A percentile compares a stretch with the other conserved stretches of the same genome.
Conservation (phyloP, 1,140 invertebrate genomes). For the Pemphigus obesinymphae region DNA sequence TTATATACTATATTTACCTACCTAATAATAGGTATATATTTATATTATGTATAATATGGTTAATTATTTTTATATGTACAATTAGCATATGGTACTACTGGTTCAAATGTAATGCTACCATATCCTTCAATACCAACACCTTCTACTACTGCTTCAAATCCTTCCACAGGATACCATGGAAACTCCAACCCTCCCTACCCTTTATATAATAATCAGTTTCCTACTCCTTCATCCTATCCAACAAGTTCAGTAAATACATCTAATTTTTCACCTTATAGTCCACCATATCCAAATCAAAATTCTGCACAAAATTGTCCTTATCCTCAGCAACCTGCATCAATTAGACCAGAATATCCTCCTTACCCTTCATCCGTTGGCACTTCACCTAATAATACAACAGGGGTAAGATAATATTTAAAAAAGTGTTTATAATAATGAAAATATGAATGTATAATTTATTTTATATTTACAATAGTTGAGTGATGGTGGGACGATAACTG, state of each 20-base stretch:
- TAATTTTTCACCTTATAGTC: slow-evolving; percentile 45
- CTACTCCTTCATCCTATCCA: slow-evolving; percentile 48
- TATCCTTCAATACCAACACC: slow-evolving; percentile 47
- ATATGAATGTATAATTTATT: neutral
- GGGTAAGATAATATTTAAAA: slow-evolving; percentile 6
- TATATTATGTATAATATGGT: no score
- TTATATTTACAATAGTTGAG: no score
- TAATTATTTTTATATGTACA: neutral
- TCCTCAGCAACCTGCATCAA: slow-evolving; percentile 1
- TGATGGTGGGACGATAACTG: slow-evolving; percentile 74
- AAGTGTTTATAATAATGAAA: neutral
- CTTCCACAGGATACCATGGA: neutral
- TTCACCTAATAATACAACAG: slow-evolving; percentile 43
- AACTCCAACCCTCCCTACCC: slow-evolving; percentile 48
- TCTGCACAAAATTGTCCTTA: slow-evolving; percentile 42
- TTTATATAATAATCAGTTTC: slow-evolving; percentile 50
- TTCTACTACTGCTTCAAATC: slow-evolving; percentile 45
- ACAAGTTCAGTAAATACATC: slow-evolving; percentile 21
- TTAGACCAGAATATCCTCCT: slow-evolving; percentile 46
- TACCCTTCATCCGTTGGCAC: slow-evolving; percentile 43
- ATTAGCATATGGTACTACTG: slow-evolving; percentile 49
- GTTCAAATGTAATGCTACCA: slow-evolving; percentile 44
- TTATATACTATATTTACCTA: no score
- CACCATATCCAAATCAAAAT: slow-evolving; percentile 43
- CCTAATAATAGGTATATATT: no score